Percentiles rank a stretch among this genome's conserved stretches.
Evolutionary conservation across 2,888 invertebrate species (phyloP).

Genomic region (Dolomedes plantarius): DNA sequence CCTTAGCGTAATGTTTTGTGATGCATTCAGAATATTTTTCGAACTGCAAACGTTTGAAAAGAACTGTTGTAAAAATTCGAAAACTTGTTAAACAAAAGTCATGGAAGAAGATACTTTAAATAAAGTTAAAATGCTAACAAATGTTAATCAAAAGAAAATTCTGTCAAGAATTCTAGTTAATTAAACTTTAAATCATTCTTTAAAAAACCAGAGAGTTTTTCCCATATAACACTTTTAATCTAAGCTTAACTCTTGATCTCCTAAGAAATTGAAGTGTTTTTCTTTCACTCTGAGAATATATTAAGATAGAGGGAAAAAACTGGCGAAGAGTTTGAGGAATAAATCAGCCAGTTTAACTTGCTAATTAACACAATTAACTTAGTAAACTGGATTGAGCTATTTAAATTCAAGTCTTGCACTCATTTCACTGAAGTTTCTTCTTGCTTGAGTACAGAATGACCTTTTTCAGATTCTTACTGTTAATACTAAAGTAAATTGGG

Average conservation of each 20-base stretch:
- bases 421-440: slow-evolving; percentile 18
- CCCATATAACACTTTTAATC: background rate
- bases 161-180: slow-evolving; percentile 6
- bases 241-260: slow-evolving; percentile 8
- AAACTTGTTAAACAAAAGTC: too few species aligned
- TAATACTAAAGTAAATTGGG: background rate
- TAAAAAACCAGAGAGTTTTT: background rate
- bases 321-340: background rate
- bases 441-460: background rate
- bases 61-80: too few species aligned
- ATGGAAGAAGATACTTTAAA: too few species aligned
- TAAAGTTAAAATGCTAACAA: background rate
- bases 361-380: slow-evolving; percentile 65
- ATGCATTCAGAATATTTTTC: too few species aligned
- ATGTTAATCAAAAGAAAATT: background rate
- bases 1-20: too few species aligned
- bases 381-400: slow-evolving; percentile 43
- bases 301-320: background rate
- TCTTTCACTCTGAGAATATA: background rate
- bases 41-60: too few species aligned
- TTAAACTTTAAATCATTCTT: slow-evolving; percentile 11
- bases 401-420: slow-evolving; percentile 43
- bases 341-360: slow-evolving; percentile 58
- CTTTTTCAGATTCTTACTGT: background rate
- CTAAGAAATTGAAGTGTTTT: background rate